Evolutionary conservation across 2,888 invertebrate genomes (phyloP).

Genomic region (Agrilus cyanescens): DNA sequence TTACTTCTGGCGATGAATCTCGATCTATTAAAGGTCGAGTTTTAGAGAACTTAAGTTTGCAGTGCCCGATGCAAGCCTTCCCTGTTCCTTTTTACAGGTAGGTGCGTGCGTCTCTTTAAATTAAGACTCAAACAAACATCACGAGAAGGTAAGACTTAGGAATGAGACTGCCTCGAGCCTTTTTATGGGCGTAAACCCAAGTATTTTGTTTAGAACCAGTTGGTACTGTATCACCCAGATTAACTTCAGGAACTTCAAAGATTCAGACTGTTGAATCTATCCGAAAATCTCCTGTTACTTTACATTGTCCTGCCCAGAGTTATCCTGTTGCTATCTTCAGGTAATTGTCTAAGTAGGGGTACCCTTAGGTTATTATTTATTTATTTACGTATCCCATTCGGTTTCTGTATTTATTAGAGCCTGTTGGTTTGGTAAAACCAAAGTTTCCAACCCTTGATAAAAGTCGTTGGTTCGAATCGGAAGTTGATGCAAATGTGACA

Average conservation of each 20-base stretch:
- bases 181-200: background rate
- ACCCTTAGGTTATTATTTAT: background rate
- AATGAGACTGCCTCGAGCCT: background rate
- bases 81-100: slow-evolving; percentile 45
- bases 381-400: slow-evolving; percentile 4
- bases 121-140: background rate
- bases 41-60: slow-evolving; percentile 36
- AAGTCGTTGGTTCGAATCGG: slow-evolving; percentile 46
- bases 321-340: slow-evolving; percentile 37
- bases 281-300: slow-evolving; percentile 37
- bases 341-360: background rate
- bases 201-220: slow-evolving; percentile 37
- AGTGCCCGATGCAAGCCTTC: slow-evolving; percentile 56
- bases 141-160: background rate
- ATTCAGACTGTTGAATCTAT: slow-evolving; percentile 21
- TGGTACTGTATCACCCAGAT: slow-evolving; percentile 41
- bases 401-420: slow-evolving; percentile 32
- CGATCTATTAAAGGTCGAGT: slow-evolving; percentile 24
- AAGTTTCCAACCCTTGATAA: slow-evolving; percentile 54
- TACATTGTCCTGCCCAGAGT: slow-evolving; percentile 64
- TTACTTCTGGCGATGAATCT: slow-evolving; percentile 29
- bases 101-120: slow-evolving; percentile 3
- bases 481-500: slow-evolving; percentile 43
- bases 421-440: slow-evolving; percentile 47
- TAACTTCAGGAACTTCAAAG: slow-evolving; percentile 25